Evolutionary conservation across 2,888 invertebrate species (phyloP).

Genomic region (Dorcus hopei): DNA sequence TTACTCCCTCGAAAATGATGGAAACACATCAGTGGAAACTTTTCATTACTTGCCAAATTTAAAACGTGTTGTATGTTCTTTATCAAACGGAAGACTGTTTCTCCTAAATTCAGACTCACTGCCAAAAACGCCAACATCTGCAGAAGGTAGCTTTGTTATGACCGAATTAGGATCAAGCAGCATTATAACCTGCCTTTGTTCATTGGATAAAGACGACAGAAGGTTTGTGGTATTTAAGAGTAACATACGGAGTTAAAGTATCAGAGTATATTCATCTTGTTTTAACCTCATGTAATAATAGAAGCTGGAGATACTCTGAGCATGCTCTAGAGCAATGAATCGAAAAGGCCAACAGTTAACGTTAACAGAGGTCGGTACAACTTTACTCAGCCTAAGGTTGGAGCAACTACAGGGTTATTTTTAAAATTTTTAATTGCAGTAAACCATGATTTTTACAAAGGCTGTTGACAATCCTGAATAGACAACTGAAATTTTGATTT

Average conservation of each 20-base stretch:
- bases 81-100: conserved; percentile 76
- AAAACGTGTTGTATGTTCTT: conserved; percentile 76
- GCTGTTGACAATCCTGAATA: too few species aligned
- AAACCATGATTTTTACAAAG: too few species aligned
- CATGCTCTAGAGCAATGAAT: too few species aligned
- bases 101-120: conserved; percentile 63
- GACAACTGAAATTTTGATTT: too few species aligned
- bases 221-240: conserved; percentile 32
- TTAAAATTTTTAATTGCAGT: too few species aligned
- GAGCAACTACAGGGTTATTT: too few species aligned
- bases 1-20: conserved; percentile 66
- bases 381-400: too few species aligned
- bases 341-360: too few species aligned
- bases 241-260: not conserved
- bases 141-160: conserved; percentile 73
- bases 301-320: too few species aligned
- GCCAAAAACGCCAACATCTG: conserved; percentile 59
- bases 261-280: too few species aligned
- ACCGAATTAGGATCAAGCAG: conserved; percentile 72
- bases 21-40: conserved; percentile 64
- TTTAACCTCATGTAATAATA: too few species aligned
- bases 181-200: conserved; percentile 66
- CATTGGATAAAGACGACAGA: conserved; percentile 50
- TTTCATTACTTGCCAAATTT: conserved; percentile 64
- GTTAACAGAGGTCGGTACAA: too few species aligned